These are phyloP conservation scores for Polyergus mexicanus DNA, from an alignment of 1,140 invertebrate species.

Conservation along the genomic window DNA sequence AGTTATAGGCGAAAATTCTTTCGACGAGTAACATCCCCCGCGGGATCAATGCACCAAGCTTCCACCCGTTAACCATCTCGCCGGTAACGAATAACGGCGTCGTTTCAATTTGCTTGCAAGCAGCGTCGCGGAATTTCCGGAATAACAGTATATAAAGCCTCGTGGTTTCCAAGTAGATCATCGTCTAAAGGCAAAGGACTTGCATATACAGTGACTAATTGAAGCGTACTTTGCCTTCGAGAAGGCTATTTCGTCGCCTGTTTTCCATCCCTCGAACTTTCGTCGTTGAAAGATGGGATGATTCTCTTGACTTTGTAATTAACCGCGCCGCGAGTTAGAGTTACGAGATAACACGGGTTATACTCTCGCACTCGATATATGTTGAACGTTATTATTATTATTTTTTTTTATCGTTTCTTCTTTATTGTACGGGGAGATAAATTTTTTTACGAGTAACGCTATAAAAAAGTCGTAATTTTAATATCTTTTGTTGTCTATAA, in stretches of 20 bases:
- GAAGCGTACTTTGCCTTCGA: conserved; percentile 52
- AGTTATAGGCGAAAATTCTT: conserved; percentile 45
- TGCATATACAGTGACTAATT: conserved; percentile 67
- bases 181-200: conserved; percentile 62
- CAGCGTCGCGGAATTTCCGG: conserved; percentile 52
- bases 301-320: conserved; percentile 36
- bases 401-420: background rate
- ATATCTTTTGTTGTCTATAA: background rate
- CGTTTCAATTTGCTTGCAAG: conserved; percentile 72
- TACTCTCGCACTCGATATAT: background rate
- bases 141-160: conserved; percentile 54
- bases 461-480: background rate
- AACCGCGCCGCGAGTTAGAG: background rate
- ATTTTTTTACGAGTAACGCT: background rate
- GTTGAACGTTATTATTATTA: background rate
- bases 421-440: background rate
- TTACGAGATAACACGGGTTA: background rate
- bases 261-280: conserved; percentile 51
- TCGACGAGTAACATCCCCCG: conserved; percentile 64
- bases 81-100: conserved; percentile 69
- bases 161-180: conserved; percentile 65
- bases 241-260: conserved; percentile 51
- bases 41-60: conserved; percentile 52
- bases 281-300: conserved; percentile 49
- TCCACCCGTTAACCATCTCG: conserved; percentile 43